Evolutionary conservation across 2,113 vertebrate genomes (phyloP).

Genomic region (Callocephalon fimbriatum): DNA sequence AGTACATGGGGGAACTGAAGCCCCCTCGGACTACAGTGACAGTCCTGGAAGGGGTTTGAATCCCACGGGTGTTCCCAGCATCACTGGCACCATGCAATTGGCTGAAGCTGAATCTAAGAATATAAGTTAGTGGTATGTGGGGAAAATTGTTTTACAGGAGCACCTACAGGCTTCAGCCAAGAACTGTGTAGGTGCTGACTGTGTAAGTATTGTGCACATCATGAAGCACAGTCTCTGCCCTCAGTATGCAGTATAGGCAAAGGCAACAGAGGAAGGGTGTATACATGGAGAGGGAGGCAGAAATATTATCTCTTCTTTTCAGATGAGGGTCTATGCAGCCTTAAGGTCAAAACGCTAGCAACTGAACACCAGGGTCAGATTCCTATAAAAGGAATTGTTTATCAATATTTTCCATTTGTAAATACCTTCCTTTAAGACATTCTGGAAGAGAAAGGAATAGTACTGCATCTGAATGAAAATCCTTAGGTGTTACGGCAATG

Average conservation of each 20-base stretch:
- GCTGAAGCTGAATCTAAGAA: neutral
- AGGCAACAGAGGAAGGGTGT: neutral
- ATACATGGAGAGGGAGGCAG: neutral
- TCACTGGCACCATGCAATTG: neutral
- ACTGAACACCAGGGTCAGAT: neutral
- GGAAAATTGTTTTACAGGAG: neutral
- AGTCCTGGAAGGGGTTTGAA: neutral
- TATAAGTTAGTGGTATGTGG: neutral
- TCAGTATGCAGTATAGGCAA: neutral
- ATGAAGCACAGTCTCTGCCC: neutral
- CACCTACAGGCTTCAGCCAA: neutral
- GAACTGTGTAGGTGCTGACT: neutral
- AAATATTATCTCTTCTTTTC: neutral
- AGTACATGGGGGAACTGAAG: neutral
- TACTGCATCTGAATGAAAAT: slow-evolving; percentile 1
- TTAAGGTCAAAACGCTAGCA: neutral
- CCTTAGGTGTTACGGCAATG: slow-evolving; percentile 5
- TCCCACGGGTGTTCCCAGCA: neutral
- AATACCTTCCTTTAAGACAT: neutral
- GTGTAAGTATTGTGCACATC: neutral
- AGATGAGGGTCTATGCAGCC: neutral
- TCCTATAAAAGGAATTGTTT: neutral
- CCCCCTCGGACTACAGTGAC: neutral
- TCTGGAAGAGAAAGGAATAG: neutral
- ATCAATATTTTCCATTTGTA: neutral